Percentiles rank a stretch among this genome's conserved stretches.
phyloP scores from a whole-genome alignment of 2,888 invertebrate genomes.

The Troides helena region DNA sequence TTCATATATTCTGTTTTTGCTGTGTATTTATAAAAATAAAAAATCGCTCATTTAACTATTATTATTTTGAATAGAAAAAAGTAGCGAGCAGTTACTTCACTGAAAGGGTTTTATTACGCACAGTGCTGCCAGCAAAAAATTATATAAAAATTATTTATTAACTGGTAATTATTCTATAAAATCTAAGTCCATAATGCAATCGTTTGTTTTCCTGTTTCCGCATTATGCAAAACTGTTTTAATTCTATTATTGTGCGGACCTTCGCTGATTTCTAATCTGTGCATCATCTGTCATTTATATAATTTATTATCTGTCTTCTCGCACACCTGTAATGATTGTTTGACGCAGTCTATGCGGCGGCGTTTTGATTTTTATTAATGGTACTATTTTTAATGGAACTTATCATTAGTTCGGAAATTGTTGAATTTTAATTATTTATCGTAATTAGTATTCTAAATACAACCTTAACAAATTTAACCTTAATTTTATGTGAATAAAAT shows the following conservation, averaged over 20 bases:
- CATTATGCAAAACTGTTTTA: conserved; percentile 24
- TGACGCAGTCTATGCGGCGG: neutral
- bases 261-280: conserved; percentile 22
- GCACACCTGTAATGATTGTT: neutral
- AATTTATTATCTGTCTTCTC: conserved; percentile 8
- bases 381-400: neutral
- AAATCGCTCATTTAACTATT: too few species aligned
- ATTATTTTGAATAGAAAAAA: too few species aligned
- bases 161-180: neutral
- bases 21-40: too few species aligned
- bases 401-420: neutral
- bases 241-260: conserved; percentile 20
- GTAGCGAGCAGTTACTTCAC: too few species aligned
- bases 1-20: too few species aligned
- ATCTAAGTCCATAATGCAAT: conserved; percentile 16
- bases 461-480: too few species aligned
- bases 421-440: neutral
- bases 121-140: neutral
- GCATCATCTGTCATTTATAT: conserved; percentile 14
- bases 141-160: neutral
- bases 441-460: neutral
- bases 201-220: conserved; percentile 26
- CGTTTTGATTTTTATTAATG: neutral
- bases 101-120: neutral
- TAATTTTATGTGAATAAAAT: too few species aligned